Base-by-base conservation (phyloP, 2,888 invertebrate species). In the Yponomeuta evonymella region DNA sequence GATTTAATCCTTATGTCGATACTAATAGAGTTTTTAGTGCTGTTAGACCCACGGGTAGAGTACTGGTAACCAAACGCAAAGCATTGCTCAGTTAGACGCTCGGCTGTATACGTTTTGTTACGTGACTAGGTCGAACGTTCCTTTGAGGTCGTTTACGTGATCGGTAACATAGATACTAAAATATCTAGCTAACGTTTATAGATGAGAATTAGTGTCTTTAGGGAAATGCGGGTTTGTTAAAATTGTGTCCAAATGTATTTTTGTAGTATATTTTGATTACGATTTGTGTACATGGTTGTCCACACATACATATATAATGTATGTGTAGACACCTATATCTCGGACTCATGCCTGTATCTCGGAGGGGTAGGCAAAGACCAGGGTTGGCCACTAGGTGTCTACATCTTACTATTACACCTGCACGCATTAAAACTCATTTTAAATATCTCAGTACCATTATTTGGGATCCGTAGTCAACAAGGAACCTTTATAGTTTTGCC, bases 111-210 rank as follows among this genome's bases (percentile, higher is more conserved):
- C 87, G 89, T 88, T 70, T 88, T 85, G 88, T 89, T 89, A 89
- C 83, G 85, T 83, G 87, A 87, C 89, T 91, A 90, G 90, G 90
- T 88, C 88, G 90, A 90, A 90, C 89, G 87, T 89, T 87, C 84
- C 86, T 89, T 90, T 90, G 88, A 92, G 91, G 91, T 91, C 91
- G 90, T 91, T 90, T 87, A 81, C 84, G 83, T 81, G 82, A 81
- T 83, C 81, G 79, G 33, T 11, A 43, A 43, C 6, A 65, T n/a
- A 79, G 77, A 83, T 79, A 77, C 78, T 81, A 76, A 82, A 81
- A 79, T 82, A 80, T 79, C 78, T 81, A 77, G 67, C 48, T 78
- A 73, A 72, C 36, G 72, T 73, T 74, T 81, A 77, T 80, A 81
- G 80, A 78, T 79, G 81, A 77, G 75, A 73, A 76, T 81, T 76